Base-by-base conservation (phyloP, 2,888 invertebrate species). In the Dermolepida albohirtum region DNA sequence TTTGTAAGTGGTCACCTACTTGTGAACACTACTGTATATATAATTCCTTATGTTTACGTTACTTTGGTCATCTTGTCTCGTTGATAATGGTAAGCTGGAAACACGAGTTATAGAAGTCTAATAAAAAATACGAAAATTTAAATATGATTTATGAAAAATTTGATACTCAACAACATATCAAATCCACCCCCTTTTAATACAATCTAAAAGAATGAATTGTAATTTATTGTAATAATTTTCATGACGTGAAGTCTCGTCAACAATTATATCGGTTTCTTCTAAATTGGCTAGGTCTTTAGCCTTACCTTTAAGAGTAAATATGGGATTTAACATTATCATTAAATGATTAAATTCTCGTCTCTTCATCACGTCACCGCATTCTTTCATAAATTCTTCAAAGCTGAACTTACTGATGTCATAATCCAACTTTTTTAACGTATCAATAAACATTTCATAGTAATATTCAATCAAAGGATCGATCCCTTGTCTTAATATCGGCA, bases 391-490 rank as follows among this genome's bases (percentile, higher is more conserved):
- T 77, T 74, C 73, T 27, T 83, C 79, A 55, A 78, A 82, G 5
- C 78, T 78, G 70, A 84, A 85, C 27, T 76, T 66, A 29, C 72
- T 74, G 1, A 78, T 78, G 50, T 79, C 74, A 64, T 70, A 70
- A 39, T 74, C 69, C 16, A 77, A 69, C n/a, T 76, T 74, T 16
- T 76, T 73, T 22, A 88, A 73, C 11, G 78, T 75, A n/a, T 44
- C n/a, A 11, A 70, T 68, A 51, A 73, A 73, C 4, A 51, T 57
- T 1, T 71, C 49, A 70, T 86, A 84, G 73, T 88, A 88, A 0
- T 83, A 75, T 64, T 81, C 75, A 0, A 88, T 72, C 8, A 88
- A 79, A 16, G 83, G 79, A 2, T 86, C 81, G 29, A 82, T 78
- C 55, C 86, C 77, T 5, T 82, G 65, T 1, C 79, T 78, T 10